Conservation (phyloP, 1,140 invertebrate genomes). For the Ceratitis capitata region DNA sequence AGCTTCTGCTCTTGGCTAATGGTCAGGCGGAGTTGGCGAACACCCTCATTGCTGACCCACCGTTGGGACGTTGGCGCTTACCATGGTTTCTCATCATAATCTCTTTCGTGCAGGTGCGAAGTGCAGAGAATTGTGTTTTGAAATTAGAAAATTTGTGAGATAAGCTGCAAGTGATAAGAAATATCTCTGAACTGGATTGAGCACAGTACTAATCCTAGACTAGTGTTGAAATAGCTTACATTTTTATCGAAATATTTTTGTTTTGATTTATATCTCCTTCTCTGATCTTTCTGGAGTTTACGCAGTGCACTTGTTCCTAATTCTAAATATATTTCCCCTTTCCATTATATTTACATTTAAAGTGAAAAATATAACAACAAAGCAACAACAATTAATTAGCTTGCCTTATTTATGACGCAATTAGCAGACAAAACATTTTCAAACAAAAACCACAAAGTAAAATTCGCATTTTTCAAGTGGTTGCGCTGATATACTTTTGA, state of each 20-base stretch:
- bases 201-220: too few relatives aligned
- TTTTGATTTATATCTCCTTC: too few relatives aligned
- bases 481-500: neutral
- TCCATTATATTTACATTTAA: neutral
- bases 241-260: too few relatives aligned
- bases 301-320: too few relatives aligned
- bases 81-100: neutral
- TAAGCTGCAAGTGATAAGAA: too few relatives aligned
- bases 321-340: too few relatives aligned
- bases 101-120: slow-evolving; percentile 9
- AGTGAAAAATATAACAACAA: neutral
- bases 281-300: too few relatives aligned
- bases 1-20: neutral
- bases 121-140: neutral
- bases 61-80: slow-evolving; percentile 12
- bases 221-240: too few relatives aligned
- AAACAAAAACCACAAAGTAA: neutral
- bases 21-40: neutral
- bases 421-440: neutral
- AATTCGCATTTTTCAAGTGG: slow-evolving; percentile 12
- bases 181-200: too few relatives aligned
- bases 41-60: too few relatives aligned
- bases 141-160: too few relatives aligned
- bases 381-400: neutral
- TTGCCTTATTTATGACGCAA: neutral